Percentiles rank a stretch among this genome's conserved stretches.
phyloP scores from a whole-genome alignment of 2,113 vertebrate species.

The Cheilinus undulatus region DNA sequence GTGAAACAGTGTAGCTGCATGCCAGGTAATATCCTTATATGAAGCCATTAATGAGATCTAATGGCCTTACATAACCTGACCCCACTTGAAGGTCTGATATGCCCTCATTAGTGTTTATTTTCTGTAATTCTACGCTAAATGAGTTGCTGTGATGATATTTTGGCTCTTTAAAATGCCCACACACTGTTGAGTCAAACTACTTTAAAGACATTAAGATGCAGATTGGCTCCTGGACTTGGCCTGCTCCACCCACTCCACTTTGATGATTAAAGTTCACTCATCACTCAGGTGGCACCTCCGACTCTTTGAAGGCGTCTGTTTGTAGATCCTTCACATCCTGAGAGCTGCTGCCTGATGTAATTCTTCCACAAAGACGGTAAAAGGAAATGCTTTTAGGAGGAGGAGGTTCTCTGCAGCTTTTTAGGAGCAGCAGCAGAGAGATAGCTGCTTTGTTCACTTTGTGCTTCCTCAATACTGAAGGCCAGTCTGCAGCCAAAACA shows the following conservation, averaged over 20 bases:
- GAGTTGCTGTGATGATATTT: conserved; percentile 10
- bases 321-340: conserved; percentile 54
- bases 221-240: conserved; percentile 40
- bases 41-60: background rate
- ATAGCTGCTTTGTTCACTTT: conserved; percentile 26
- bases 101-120: background rate
- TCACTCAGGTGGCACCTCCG: conserved; percentile 42
- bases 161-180: conserved; percentile 14
- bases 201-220: conserved; percentile 53
- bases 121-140: too few relatives aligned
- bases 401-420: conserved; percentile 28
- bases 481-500: conserved; percentile 18
- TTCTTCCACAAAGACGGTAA: conserved; percentile 44
- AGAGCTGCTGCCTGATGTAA: conserved; percentile 52
- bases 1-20: too few relatives aligned
- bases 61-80: background rate
- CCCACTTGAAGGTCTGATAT: background rate
- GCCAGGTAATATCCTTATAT: too few relatives aligned
- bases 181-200: conserved; percentile 25
- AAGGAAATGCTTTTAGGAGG: conserved; percentile 34
- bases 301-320: conserved; percentile 55
- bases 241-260: conserved; percentile 46
- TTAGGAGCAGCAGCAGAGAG: background rate
- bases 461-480: conserved; percentile 16
- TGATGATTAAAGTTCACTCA: conserved; percentile 61